Evolutionary conservation across 2,888 invertebrate genomes (phyloP), one percentile per base, ranked within the genome.

Genomic region (Lysandra coridon): DNA sequence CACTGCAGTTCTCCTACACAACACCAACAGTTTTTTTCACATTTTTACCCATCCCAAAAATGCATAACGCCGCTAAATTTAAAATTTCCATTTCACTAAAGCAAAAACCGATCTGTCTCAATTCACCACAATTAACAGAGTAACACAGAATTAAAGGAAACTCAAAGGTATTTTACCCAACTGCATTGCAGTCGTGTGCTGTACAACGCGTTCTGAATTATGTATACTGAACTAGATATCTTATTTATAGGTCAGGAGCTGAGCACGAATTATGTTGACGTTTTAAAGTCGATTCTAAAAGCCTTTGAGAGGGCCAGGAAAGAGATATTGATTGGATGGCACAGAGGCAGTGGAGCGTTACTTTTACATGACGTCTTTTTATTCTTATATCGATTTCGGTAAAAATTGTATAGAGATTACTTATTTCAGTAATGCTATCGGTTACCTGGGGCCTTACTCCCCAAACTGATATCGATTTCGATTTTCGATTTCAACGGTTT

Each of bases 201-300:
- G 76, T 77, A 81, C 80, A 81, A 82, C 84, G 84, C 81, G 84
- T 82, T 86, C 84, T 88, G 85, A 87, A 87, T 88, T 85, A 87
- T 86, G 84, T 86, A 84, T 83, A 83, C 60, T 78, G 82, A 80
- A 84, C 84, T 84, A 84, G 84, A 84, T 83, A 82, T 83, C 83
- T 80, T 83, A 84, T 85, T 81, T 79, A 62, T 84, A 82, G 83
- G 76, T 73, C 79, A 80, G 79, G 83, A 83, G 83, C 79, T 81
- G 78, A 69, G 69, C 33, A 37, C 33, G 69, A 69, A 37, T 69
- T 69, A 69, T 33, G 69, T 69, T 37, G 33, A 69, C 69, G 69
- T 69, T 69, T 69, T 37, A 69, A 69, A 69, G 69, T 69, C 69
- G 33, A 69, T 69, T 69, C 33, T 37, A 69, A 37, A 69, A 37